A percentile compares a stretch with the other conserved stretches of the same genome.
Conservation (phyloP, 2,888 invertebrate species). For the Villa cingulata region DNA sequence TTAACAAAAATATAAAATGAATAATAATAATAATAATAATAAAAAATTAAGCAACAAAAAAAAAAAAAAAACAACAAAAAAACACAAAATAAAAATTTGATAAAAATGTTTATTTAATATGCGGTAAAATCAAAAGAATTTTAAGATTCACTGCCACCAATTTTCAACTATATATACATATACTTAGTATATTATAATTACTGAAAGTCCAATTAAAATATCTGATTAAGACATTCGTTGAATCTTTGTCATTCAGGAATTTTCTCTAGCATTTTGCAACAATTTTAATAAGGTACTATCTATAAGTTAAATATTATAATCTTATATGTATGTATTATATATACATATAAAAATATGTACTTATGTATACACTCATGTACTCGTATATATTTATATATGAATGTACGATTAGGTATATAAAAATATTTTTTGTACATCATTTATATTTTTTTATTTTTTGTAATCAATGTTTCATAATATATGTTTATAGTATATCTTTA, state of each 20-base stretch:
- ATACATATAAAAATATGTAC: background rate
- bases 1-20: no score
- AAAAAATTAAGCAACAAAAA: no score
- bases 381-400: background rate
- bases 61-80: no score
- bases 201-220: constrained; percentile 5
- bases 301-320: background rate
- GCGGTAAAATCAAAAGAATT: background rate
- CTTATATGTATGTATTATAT: background rate
- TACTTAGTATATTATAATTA: background rate
- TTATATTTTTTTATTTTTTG: no score
- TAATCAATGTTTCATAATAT: no score
- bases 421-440: no score
- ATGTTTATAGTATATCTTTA: no score
- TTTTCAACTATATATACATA: background rate
- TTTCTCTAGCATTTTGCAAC: constrained; percentile 3
- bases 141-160: background rate
- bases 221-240: constrained; percentile 6
- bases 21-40: no score
- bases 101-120: no score
- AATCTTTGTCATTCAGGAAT: constrained; percentile 7
- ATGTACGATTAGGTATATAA: background rate
- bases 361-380: background rate
- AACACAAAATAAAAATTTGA: no score
- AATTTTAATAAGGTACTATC: constrained; percentile 8